phyloP scores from a whole-genome alignment of 2,113 vertebrate genomes.

The Lampris incognitus region DNA sequence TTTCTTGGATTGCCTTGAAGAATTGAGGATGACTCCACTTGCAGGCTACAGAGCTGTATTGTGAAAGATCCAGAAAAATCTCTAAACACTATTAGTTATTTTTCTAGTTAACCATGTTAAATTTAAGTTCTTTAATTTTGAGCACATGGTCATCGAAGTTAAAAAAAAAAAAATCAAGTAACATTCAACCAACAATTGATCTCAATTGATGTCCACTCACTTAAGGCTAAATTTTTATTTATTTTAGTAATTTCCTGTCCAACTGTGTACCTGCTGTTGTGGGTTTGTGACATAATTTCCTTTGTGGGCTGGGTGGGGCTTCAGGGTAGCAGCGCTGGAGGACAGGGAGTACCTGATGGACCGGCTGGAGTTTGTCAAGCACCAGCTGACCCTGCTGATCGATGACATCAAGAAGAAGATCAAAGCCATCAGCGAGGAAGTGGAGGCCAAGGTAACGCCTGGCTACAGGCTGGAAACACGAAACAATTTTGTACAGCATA shows the following conservation, averaged over 20 bases:
- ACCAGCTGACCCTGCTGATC: constrained; percentile 91
- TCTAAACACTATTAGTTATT: too few species aligned
- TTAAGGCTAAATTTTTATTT: too few species aligned
- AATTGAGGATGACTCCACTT: neutral
- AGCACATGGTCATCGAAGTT: too few species aligned
- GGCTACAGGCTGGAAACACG: too few species aligned
- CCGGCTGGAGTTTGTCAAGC: constrained; percentile 90
- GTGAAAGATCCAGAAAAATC: too few species aligned
- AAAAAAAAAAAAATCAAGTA: too few species aligned
- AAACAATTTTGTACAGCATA: too few species aligned
- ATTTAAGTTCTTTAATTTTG: too few species aligned
- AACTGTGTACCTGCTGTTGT: neutral
- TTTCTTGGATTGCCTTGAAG: neutral
- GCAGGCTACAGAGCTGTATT: too few species aligned
- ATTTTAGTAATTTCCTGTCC: neutral
- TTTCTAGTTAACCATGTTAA: too few species aligned
- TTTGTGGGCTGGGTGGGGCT: constrained; percentile 25
- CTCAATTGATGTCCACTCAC: too few species aligned
- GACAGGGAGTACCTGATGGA: constrained; percentile 92
- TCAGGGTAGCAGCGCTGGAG: constrained; percentile 90
- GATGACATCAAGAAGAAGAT: constrained; percentile 94
- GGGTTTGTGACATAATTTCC: constrained; percentile 27
- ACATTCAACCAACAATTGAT: too few species aligned
- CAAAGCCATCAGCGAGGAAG: constrained; percentile 89
- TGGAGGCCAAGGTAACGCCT: constrained; percentile 87